A percentile compares a stretch with the other conserved stretches of the same genome.
These are phyloP conservation scores for Caradrina kadenii DNA, from an alignment of 2,888 invertebrate species.

Conservation along the genomic window DNA sequence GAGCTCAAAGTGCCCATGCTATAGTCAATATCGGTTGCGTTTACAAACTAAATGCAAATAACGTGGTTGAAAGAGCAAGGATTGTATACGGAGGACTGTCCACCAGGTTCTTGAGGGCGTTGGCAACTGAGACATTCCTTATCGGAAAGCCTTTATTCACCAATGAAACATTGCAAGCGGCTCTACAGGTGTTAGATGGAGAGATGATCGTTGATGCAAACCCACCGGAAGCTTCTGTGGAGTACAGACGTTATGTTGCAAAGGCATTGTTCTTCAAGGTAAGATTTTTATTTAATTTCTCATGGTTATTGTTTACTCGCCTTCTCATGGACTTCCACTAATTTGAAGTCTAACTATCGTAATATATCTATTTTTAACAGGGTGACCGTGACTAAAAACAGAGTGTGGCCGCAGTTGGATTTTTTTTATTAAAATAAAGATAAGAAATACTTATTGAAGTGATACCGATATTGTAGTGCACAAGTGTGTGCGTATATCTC, in stretches of 20 bases:
- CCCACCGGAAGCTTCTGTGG: conserved; percentile 89
- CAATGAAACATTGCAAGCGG: conserved; percentile 80
- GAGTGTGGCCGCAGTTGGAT: background rate
- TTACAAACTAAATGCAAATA: conserved; percentile 74
- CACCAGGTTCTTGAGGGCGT: conserved; percentile 83
- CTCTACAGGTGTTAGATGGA: conserved; percentile 68
- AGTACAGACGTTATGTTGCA: conserved; percentile 90
- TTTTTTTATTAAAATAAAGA: too few relatives aligned
- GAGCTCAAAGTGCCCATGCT: conserved; percentile 93
- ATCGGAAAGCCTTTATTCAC: conserved; percentile 81
- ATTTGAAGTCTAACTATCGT: background rate
- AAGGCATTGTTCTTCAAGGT: conserved; percentile 92
- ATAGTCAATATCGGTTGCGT: conserved; percentile 94
- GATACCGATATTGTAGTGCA: too few relatives aligned
- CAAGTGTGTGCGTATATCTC: too few relatives aligned
- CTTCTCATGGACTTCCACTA: background rate
- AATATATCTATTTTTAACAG: background rate
- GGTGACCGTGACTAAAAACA: background rate
- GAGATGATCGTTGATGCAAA: conserved; percentile 73
- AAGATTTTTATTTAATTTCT: conserved; percentile 27
- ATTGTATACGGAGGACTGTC: conserved; percentile 91
- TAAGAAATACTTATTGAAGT: too few relatives aligned
- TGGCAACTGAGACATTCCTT: conserved; percentile 87
- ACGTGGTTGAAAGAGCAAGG: conserved; percentile 76
- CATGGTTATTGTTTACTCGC: background rate